Percentiles rank a stretch among this genome's conserved stretches.
These are phyloP conservation scores for Lota lota DNA, from an alignment of 2,113 vertebrate species.

Conservation along the genomic window DNA sequence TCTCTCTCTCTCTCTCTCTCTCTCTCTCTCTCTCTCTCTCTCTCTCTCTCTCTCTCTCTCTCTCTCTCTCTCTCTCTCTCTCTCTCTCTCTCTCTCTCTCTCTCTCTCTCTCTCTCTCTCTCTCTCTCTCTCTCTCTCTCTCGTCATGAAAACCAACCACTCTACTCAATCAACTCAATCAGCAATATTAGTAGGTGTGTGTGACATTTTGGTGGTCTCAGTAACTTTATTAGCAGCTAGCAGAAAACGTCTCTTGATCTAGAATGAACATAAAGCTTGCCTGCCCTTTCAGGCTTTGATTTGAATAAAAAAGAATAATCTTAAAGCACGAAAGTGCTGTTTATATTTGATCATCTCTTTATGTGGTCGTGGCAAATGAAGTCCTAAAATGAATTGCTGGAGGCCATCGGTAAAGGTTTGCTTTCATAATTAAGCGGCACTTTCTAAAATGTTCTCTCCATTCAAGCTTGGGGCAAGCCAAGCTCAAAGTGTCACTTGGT, in stretches of 20 bases:
- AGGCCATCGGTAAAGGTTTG: constrained; percentile 61
- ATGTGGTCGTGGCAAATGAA: constrained; percentile 71
- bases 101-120: no score
- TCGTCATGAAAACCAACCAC: no score
- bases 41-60: no score
- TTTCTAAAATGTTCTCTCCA: constrained; percentile 59
- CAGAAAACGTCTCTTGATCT: background rate
- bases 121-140: background rate
- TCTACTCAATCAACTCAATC: no score
- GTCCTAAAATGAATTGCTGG: constrained; percentile 70
- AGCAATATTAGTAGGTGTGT: constrained; percentile 7
- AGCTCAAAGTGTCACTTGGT: constrained; percentile 25
- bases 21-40: no score
- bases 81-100: no score
- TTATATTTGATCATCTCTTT: constrained; percentile 69
- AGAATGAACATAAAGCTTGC: background rate
- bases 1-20: no score
- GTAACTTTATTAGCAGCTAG: no score
- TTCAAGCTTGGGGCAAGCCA: background rate
- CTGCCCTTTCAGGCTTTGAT: background rate
- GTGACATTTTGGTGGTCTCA: background rate
- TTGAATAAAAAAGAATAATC: constrained; percentile 33
- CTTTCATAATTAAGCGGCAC: constrained; percentile 66
- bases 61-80: no score
- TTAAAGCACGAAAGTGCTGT: constrained; percentile 47